These are phyloP conservation scores for Eurystomus gularis DNA, from an alignment of 2,113 vertebrate species.

Conservation along the genomic window DNA sequence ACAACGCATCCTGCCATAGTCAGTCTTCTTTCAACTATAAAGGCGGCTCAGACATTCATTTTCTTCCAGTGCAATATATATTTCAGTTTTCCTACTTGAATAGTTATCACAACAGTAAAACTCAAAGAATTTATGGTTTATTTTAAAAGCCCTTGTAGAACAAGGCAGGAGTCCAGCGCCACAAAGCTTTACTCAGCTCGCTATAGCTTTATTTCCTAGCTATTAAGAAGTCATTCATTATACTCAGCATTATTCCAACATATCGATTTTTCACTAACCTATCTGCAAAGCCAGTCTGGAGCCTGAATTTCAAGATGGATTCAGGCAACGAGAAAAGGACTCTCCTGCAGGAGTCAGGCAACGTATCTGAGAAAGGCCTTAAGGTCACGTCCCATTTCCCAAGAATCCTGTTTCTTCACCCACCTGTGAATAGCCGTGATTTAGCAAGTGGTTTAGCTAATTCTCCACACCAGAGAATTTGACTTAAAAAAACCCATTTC, in stretches of 20 bases:
- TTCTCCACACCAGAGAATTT: background rate
- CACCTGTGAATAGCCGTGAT: background rate
- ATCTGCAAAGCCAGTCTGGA: background rate
- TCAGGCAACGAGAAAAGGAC: background rate
- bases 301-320: background rate
- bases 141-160: slow-evolving; percentile 29
- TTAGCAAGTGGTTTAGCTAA: background rate
- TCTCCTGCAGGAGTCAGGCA: background rate
- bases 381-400: background rate
- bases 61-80: background rate
- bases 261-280: slow-evolving; percentile 51
- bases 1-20: background rate
- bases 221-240: slow-evolving; percentile 50
- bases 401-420: background rate
- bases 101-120: slow-evolving; percentile 39
- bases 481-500: background rate
- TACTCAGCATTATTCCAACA: slow-evolving; percentile 19
- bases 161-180: slow-evolving; percentile 2
- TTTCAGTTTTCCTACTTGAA: slow-evolving; percentile 15
- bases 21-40: background rate
- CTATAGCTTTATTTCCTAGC: slow-evolving; percentile 41
- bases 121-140: slow-evolving; percentile 40
- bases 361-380: accelerated
- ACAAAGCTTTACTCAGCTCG: slow-evolving; percentile 20
- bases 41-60: background rate